phyloP scores from a whole-genome alignment of 2,113 vertebrate genomes.

The Ranitomeya imitator region DNA sequence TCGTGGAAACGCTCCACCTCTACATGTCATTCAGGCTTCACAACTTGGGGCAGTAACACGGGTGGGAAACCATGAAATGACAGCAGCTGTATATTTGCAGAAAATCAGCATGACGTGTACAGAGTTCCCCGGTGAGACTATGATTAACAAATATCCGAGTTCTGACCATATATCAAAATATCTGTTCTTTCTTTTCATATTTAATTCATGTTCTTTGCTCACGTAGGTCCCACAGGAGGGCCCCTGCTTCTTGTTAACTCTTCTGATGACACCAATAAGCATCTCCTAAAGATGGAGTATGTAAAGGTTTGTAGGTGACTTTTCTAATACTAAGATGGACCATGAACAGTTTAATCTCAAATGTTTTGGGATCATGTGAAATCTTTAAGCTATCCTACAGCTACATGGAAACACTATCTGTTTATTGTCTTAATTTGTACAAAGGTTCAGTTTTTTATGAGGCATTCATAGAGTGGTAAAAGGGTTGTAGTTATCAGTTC shows the following conservation, averaged over 20 bases:
- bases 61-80: slow-evolving; percentile 79
- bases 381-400: background rate
- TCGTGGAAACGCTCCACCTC: slow-evolving; percentile 70
- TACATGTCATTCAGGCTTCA: slow-evolving; percentile 80
- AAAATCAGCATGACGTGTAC: slow-evolving; percentile 80
- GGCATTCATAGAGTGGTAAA: background rate
- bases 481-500: background rate
- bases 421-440: no score
- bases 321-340: no score
- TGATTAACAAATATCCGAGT: background rate
- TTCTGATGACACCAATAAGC: slow-evolving; percentile 76
- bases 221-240: slow-evolving; percentile 76
- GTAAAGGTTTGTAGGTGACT: slow-evolving; percentile 76
- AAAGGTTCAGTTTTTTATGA: no score
- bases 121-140: slow-evolving; percentile 80
- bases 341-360: no score
- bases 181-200: background rate
- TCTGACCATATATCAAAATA: background rate
- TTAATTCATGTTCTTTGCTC: background rate
- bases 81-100: slow-evolving; percentile 82
- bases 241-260: slow-evolving; percentile 85
- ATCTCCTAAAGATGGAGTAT: slow-evolving; percentile 91
- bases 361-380: background rate
- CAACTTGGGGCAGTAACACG: slow-evolving; percentile 84
- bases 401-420: background rate